Evolutionary conservation across 2,113 vertebrate species (phyloP).

Genomic region (Peromyscus californicus): DNA sequence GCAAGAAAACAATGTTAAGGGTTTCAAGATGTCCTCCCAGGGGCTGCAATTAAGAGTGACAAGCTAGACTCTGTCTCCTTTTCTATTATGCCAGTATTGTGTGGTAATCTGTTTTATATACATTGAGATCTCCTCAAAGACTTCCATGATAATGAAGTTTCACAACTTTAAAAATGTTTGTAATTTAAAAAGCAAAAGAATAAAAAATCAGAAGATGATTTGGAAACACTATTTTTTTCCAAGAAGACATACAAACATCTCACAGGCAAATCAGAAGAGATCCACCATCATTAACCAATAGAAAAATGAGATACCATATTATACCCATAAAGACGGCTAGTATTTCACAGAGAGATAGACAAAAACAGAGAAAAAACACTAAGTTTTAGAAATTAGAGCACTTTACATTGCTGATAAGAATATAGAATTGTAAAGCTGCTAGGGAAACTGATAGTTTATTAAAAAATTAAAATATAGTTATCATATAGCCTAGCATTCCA

Average conservation of each 20-base stretch:
- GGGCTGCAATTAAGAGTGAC: neutral
- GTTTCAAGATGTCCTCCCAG: neutral
- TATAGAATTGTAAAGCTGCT: conserved; percentile 6
- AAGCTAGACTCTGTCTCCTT: neutral
- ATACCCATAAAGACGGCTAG: neutral
- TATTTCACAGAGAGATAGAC: neutral
- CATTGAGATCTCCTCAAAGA: conserved; percentile 18
- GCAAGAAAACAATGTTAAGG: neutral
- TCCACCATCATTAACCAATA: neutral
- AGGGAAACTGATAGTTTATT: neutral
- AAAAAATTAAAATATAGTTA: conserved; percentile 45
- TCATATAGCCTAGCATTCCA: neutral
- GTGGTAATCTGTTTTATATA: neutral
- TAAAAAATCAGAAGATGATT: neutral
- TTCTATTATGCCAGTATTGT: neutral
- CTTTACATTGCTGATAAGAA: neutral
- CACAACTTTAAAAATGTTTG: neutral
- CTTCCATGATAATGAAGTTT: neutral
- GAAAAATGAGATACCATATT: neutral
- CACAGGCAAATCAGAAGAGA: conserved; percentile 1
- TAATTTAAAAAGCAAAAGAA: neutral
- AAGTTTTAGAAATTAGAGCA: neutral
- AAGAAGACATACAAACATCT: conserved; percentile 3
- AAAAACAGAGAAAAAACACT: neutral
- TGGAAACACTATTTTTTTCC: neutral